Evolutionary conservation across 2,113 vertebrate genomes (phyloP).

Genomic region (Eurypyga helias): DNA sequence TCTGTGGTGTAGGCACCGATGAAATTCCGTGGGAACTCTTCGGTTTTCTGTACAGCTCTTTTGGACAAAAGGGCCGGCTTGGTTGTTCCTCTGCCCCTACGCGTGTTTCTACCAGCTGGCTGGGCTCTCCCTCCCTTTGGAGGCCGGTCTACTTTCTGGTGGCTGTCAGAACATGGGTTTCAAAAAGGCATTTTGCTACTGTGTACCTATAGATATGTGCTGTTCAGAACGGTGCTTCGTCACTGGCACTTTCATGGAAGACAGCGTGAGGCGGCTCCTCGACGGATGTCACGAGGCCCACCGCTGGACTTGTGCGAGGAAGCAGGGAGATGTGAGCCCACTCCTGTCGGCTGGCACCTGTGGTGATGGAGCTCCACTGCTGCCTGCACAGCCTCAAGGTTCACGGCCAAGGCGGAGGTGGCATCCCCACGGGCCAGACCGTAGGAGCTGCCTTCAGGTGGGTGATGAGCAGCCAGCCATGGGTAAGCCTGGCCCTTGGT

Average conservation of each 20-base stretch:
- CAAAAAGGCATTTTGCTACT: background rate
- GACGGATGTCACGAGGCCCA: fast-evolving
- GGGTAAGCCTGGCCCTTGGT: background rate
- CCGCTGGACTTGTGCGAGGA: no score
- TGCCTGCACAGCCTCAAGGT: background rate
- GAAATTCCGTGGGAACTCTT: background rate
- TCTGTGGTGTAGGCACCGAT: no score
- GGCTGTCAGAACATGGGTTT: background rate
- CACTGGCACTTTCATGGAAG: background rate
- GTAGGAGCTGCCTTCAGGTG: fast-evolving
- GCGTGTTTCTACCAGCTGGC: background rate
- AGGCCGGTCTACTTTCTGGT: background rate
- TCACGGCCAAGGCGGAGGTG: fast-evolving
- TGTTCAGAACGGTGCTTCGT: background rate
- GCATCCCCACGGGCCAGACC: fast-evolving
- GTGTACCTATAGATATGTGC: no score
- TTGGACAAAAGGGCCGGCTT: background rate
- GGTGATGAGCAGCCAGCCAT: fast-evolving
- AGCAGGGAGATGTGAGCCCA: fast-evolving
- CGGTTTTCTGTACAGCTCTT: background rate
- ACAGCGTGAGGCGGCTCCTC: background rate
- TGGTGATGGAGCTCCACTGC: fast-evolving
- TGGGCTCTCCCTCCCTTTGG: background rate
- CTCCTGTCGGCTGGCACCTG: fast-evolving
- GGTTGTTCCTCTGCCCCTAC: background rate